A percentile compares a stretch with the other conserved stretches of the same genome.
Conservation (phyloP, 2,888 invertebrate species). For the Xanthia togata region DNA sequence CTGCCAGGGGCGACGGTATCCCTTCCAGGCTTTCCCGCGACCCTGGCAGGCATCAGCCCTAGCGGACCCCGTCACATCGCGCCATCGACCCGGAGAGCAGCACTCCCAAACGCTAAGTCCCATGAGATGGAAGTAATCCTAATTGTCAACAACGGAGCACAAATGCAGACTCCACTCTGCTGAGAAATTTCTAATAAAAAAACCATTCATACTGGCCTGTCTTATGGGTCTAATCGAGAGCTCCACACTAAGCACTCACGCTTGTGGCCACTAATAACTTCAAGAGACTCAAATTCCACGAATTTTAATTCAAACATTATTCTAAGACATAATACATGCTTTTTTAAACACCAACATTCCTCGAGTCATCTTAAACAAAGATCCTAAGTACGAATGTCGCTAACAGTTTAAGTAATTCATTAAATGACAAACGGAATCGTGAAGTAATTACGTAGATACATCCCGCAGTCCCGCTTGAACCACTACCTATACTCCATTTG, state of each 20-base stretch:
- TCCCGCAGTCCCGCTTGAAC: slow-evolving; percentile 46
- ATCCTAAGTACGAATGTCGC: slow-evolving; percentile 44
- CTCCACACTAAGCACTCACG: not conserved
- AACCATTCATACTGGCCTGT: not conserved
- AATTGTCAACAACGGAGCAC: not conserved
- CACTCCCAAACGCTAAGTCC: not conserved
- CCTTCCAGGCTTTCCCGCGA: too few species aligned
- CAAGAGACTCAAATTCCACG: not conserved
- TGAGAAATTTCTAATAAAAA: not conserved
- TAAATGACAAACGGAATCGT: slow-evolving; percentile 58
- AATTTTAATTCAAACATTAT: slow-evolving; percentile 8
- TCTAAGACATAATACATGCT: not conserved
- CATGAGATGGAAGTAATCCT: not conserved
- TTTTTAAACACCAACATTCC: slow-evolving; percentile 11
- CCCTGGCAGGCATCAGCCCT: too few species aligned
- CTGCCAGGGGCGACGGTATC: too few species aligned
- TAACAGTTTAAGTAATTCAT: slow-evolving; percentile 64
- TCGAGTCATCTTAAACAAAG: slow-evolving; percentile 20
- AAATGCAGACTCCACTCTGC: not conserved
- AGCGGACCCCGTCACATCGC: too few species aligned
- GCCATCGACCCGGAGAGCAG: too few species aligned
- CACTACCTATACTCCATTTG: slow-evolving; percentile 6
- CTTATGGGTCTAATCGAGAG: not conserved
- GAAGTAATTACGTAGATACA: slow-evolving; percentile 57
- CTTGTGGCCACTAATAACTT: not conserved